A percentile compares a stretch with the other conserved stretches of the same genome.
These are phyloP conservation scores for Brachionus manjavacas DNA, from an alignment of 1,140 invertebrate species.

Conservation along the genomic window DNA sequence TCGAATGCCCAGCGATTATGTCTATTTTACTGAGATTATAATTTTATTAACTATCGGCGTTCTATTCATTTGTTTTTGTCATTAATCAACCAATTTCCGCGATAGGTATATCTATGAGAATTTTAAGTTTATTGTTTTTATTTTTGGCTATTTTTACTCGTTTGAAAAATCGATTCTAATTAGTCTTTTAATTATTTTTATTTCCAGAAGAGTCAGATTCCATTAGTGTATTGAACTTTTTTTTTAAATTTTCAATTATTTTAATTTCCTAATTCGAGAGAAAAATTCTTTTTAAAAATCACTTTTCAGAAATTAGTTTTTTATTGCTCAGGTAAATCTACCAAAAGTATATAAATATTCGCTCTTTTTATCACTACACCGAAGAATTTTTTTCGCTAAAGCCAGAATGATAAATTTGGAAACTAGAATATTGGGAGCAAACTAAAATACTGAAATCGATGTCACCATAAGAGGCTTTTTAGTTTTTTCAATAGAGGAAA, in stretches of 20 bases:
- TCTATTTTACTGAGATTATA: not conserved
- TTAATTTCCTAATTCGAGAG: conserved; percentile 25
- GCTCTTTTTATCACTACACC: not conserved
- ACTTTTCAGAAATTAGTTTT: not conserved
- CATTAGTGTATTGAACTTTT: conserved; percentile 27
- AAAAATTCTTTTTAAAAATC: not conserved
- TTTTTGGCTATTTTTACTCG: conserved; percentile 32
- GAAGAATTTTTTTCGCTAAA: not conserved
- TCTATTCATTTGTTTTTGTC: conserved; percentile 14
- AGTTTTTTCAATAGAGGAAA: not conserved
- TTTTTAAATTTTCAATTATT: not conserved
- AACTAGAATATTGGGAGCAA: not conserved
- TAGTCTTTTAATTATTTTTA: conserved; percentile 25
- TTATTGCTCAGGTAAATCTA: not conserved
- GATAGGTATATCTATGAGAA: conserved; percentile 1
- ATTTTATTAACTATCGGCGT: not conserved
- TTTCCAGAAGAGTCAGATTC: conserved; percentile 14
- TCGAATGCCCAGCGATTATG: not conserved
- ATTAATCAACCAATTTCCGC: conserved; percentile 15
- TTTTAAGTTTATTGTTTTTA: conserved; percentile 39
- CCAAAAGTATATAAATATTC: not conserved
- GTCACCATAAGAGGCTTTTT: not conserved
- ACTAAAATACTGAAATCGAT: not conserved
- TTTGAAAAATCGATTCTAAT: conserved; percentile 11
- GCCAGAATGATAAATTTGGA: not conserved